Evolutionary conservation across 2,888 invertebrate species (phyloP).

Genomic region (Meiosimyza platycephala): DNA sequence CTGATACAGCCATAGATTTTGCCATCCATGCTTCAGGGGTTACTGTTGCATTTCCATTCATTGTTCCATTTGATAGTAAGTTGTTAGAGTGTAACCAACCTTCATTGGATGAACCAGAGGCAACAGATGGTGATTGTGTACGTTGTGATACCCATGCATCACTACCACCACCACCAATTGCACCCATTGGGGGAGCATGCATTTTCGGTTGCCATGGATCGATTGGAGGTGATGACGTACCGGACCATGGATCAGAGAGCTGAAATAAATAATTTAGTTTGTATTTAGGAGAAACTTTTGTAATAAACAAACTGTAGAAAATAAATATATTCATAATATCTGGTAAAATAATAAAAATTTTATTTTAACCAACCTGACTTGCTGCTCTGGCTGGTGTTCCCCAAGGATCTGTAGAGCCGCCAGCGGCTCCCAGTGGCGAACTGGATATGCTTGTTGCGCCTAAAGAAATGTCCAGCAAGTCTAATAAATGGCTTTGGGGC

Average conservation of each 20-base stretch:
- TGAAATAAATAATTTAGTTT: slow-evolving; percentile 35
- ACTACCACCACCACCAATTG: slow-evolving; percentile 50
- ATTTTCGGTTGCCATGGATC: slow-evolving; percentile 64
- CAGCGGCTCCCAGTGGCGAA: slow-evolving; percentile 65
- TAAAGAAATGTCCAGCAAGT: slow-evolving; percentile 84
- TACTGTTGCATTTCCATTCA: slow-evolving; percentile 52
- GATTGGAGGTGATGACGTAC: slow-evolving; percentile 62
- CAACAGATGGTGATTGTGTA: slow-evolving; percentile 65
- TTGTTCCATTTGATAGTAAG: slow-evolving; percentile 38
- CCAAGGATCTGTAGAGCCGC: slow-evolving; percentile 78
- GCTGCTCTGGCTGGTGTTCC: slow-evolving; percentile 70
- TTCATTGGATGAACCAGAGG: slow-evolving; percentile 66
- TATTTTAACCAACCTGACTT: slow-evolving; percentile 70
- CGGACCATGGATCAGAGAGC: slow-evolving; percentile 66
- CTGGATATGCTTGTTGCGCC: slow-evolving; percentile 72
- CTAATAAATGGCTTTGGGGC: slow-evolving; percentile 80
- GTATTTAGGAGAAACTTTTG: no score
- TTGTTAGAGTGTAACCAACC: slow-evolving; percentile 62
- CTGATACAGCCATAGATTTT: slow-evolving; percentile 52
- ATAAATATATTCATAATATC: background rate
- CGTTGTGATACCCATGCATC: slow-evolving; percentile 62
- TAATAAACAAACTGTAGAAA: background rate
- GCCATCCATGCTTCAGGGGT: slow-evolving; percentile 59
- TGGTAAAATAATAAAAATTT: no score
- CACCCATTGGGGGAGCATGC: slow-evolving; percentile 52